Evolutionary conservation across 2,797 vertebrate species (phyloP).

Genomic region (Oryzias dopingdopingensis): DNA sequence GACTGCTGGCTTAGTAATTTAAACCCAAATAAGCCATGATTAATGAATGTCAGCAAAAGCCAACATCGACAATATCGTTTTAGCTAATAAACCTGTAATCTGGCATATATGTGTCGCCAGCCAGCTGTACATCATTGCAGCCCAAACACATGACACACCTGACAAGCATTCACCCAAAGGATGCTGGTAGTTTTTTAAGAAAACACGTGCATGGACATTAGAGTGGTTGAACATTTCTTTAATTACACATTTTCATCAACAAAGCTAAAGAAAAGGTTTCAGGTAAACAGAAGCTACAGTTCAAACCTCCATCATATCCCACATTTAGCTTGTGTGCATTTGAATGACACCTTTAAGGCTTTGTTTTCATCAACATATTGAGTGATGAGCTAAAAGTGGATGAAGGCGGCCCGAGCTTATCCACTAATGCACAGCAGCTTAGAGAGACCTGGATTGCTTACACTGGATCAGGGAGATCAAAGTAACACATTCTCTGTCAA

Average conservation of each 20-base stretch:
- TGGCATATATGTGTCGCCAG: too few species aligned
- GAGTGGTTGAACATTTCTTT: too few species aligned
- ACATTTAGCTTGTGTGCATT: conserved; percentile 7
- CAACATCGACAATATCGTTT: too few species aligned
- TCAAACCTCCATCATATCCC: conserved; percentile 32
- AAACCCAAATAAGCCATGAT: too few species aligned
- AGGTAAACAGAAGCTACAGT: conserved; percentile 18
- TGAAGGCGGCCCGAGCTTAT: conserved; percentile 32
- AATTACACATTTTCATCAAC: too few species aligned
- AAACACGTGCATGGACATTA: background rate
- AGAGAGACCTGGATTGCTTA: conserved; percentile 33
- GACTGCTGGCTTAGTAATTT: too few species aligned
- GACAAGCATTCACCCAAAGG: background rate
- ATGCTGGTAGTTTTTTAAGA: background rate
- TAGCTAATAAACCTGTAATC: too few species aligned
- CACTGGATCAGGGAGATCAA: conserved; percentile 36
- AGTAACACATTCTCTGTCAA: conserved; percentile 13
- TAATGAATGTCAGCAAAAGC: too few species aligned
- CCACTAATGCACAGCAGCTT: conserved; percentile 34
- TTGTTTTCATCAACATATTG: conserved; percentile 41
- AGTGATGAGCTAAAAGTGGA: conserved; percentile 42
- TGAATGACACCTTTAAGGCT: conserved; percentile 24
- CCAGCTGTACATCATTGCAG: too few species aligned
- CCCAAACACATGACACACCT: background rate
- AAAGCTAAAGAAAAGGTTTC: too few species aligned